Evolutionary conservation across 2,797 vertebrate species (phyloP).

Genomic region (Sebastes reedi): DNA sequence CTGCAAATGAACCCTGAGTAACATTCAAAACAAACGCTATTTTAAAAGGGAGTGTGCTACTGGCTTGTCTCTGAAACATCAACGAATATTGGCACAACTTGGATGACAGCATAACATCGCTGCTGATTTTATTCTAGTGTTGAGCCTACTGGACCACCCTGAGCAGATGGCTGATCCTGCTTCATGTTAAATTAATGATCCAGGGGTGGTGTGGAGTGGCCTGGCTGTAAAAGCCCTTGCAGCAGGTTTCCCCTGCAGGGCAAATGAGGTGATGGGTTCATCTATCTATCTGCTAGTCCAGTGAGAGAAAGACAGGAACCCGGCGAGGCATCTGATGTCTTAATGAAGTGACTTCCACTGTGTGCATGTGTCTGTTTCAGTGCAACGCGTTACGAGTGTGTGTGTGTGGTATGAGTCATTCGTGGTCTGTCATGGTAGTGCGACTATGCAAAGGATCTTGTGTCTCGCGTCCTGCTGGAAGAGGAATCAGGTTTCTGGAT

Average conservation of each 20-base stretch:
- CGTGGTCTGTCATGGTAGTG: conserved; percentile 31
- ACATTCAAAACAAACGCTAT: background rate
- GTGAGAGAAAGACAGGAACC: conserved; percentile 33
- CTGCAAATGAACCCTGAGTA: background rate
- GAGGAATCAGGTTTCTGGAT: conserved; percentile 42
- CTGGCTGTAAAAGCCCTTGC: conserved; percentile 35
- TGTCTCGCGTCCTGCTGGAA: background rate
- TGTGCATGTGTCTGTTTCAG: background rate
- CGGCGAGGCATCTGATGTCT: conserved; percentile 41
- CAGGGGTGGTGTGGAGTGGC: conserved; percentile 18
- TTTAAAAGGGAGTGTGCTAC: background rate
- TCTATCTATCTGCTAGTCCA: conserved; percentile 18
- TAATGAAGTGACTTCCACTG: conserved; percentile 62
- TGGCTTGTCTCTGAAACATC: background rate
- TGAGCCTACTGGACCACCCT: background rate
- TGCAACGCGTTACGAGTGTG: background rate
- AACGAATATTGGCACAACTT: background rate
- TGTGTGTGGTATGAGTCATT: conserved; percentile 31
- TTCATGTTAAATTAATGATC: conserved; percentile 59
- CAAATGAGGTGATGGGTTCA: conserved; percentile 54
- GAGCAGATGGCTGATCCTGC: conserved; percentile 33
- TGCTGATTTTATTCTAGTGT: background rate
- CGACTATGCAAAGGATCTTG: conserved; percentile 18
- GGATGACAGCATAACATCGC: background rate
- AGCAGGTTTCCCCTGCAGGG: conserved; percentile 46